A percentile compares a stretch with the other conserved stretches of the same genome.
phyloP scores from a whole-genome alignment of 1,140 invertebrate species.

The Pogonomyrmex barbatus region DNA sequence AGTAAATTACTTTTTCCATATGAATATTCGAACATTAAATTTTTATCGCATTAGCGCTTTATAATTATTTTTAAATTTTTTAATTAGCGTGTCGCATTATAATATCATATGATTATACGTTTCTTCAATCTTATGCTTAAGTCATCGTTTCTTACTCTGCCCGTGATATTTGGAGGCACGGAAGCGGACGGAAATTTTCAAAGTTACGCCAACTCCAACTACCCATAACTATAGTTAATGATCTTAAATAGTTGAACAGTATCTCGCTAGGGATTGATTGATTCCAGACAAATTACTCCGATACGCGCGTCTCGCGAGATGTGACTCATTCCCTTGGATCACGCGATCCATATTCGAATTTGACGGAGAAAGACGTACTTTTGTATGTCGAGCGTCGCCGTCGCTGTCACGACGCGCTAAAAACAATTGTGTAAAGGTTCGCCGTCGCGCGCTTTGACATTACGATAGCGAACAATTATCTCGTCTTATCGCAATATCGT shows the following conservation, averaged over 20 bases:
- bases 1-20: background rate
- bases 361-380: background rate
- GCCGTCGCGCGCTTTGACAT: background rate
- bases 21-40: background rate
- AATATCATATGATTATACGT: background rate
- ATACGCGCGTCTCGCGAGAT: no score
- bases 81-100: background rate
- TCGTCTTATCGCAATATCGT: slow-evolving; percentile 1
- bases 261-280: background rate
- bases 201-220: background rate
- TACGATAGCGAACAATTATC: slow-evolving; percentile 13
- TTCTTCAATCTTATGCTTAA: background rate
- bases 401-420: background rate
- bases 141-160: background rate
- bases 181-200: background rate
- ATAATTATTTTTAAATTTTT: background rate
- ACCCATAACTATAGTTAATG: background rate
- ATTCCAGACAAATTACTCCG: background rate
- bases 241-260: background rate
- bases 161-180: background rate
- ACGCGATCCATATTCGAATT: background rate
- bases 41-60: background rate
- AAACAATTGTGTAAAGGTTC: no score
- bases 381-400: background rate
- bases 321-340: background rate